Percentiles rank a stretch among this genome's conserved stretches.
Conservation (phyloP, 2,797 vertebrate species). For the Carcharodon carcharias region DNA sequence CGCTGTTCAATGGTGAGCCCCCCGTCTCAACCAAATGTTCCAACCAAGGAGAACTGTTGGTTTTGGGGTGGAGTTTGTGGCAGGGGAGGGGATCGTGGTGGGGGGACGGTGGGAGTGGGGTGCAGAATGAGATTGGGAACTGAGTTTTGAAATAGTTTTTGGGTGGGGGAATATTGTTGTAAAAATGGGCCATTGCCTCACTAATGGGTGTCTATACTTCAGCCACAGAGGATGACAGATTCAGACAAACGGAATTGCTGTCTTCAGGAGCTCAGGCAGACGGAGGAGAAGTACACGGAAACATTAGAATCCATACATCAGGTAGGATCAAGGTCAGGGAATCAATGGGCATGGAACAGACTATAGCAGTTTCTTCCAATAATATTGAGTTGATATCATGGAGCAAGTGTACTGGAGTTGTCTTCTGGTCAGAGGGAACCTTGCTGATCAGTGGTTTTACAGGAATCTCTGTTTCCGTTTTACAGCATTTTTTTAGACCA, state of each 20-base stretch:
- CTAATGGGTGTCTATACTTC: neutral
- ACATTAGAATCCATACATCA: slow-evolving; percentile 76
- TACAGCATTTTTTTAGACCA: slow-evolving; percentile 81
- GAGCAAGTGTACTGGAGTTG: neutral
- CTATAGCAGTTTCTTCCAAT: no score
- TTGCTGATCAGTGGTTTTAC: neutral
- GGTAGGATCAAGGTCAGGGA: slow-evolving; percentile 45
- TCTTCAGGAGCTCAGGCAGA: slow-evolving; percentile 78
- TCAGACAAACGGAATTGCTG: slow-evolving; percentile 80
- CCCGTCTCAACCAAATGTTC: neutral
- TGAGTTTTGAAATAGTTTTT: neutral
- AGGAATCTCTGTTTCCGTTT: neutral
- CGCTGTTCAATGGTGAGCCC: neutral
- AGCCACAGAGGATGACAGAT: slow-evolving; percentile 61
- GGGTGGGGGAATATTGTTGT: neutral
- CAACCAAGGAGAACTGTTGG: neutral
- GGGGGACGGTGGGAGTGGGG: no score
- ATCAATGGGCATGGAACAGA: neutral
- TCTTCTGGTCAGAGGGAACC: neutral
- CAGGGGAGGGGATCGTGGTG: no score
- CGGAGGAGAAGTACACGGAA: slow-evolving; percentile 79
- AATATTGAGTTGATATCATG: neutral
- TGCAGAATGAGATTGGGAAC: neutral
- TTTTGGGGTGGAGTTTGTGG: no score
- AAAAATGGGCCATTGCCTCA: no score